Evolutionary conservation across 2,888 invertebrate species (phyloP), one percentile per base, ranked within the genome.

Genomic region (Panopea generosa): DNA sequence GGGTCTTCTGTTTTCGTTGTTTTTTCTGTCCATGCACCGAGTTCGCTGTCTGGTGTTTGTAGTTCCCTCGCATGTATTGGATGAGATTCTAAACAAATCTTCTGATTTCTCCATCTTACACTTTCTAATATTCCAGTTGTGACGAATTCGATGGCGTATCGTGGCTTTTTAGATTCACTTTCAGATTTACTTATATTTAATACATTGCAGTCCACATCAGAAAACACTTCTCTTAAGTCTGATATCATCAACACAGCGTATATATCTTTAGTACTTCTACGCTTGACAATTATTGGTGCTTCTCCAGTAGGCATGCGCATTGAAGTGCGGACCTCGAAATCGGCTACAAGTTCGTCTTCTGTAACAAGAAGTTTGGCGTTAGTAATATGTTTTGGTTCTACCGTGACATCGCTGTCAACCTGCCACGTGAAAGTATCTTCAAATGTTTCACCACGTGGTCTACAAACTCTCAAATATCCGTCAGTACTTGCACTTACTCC

Each of bases 371-470:
- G 67, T 33, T 75, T 70, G 4, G 84, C 87, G 61, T 82, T 81
- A 18, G 87, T 87, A 45, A 84, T 77, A 66, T 87, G 86, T 61
- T 84, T 86, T 9, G 83, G 82, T 73, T 87, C 87, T 14, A 87
- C 87, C 2, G 85, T 86, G 47, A 87, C 86, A 70, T 87, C 87
- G 78, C 85, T 87, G 60, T 87, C 86, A 24, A 85, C 83, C 60
- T 87, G 85, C 87, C 87, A 87, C 9, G 83, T 84, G 60, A 86
- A 86, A 33, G 79, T 83, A 50, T 87, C 87, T 52, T 87, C 84
- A 45, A 87, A 75, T 16, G 83, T 84, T 67, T 87, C 86, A 9
- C 85, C 87, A 18, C 81, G 70, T 33, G 80, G 68, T 53, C 82
- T 77, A 27, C 85, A 83, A 16, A 87, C 82, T 22, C 83, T 71